Conservation (phyloP, 1,140 invertebrate genomes). For the Euura saliciscinereae region DNA sequence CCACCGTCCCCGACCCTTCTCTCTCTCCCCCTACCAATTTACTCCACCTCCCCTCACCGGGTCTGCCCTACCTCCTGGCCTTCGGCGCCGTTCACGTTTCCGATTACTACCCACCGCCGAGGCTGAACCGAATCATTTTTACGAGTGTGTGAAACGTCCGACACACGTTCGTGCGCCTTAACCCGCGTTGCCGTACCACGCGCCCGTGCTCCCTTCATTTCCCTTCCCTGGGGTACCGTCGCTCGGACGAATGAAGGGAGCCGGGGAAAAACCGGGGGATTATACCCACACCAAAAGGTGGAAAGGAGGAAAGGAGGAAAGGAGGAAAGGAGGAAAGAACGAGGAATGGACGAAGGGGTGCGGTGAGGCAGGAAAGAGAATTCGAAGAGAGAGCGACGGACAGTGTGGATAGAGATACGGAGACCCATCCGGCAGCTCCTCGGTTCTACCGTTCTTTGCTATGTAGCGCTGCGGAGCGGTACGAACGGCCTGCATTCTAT, state of each 20-base stretch:
- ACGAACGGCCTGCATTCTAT: no score
- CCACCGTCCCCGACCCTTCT: constrained; percentile 22
- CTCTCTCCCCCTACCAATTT: neutral
- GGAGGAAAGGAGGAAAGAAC: neutral
- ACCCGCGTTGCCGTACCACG: no score
- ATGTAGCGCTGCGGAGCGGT: no score
- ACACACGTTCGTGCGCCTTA: no score
- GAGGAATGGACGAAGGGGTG: neutral
- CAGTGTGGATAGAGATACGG: neutral
- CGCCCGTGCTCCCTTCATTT: neutral
- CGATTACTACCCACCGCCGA: neutral
- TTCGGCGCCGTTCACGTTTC: neutral
- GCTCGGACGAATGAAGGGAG: neutral
- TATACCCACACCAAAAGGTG: neutral
- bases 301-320: neutral
- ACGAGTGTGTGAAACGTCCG: neutral
- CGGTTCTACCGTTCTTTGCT: neutral
- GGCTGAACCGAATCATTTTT: neutral
- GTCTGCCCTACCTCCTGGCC: constrained; percentile 11
- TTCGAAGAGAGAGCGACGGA: neutral
- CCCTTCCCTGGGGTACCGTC: neutral
- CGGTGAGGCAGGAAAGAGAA: neutral
- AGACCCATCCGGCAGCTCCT: neutral
- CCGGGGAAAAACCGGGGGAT: neutral
- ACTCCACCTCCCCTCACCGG: neutral